Evolutionary conservation across 2,797 vertebrate genomes (phyloP).

Genomic region (Scyliorhinus canicula): DNA sequence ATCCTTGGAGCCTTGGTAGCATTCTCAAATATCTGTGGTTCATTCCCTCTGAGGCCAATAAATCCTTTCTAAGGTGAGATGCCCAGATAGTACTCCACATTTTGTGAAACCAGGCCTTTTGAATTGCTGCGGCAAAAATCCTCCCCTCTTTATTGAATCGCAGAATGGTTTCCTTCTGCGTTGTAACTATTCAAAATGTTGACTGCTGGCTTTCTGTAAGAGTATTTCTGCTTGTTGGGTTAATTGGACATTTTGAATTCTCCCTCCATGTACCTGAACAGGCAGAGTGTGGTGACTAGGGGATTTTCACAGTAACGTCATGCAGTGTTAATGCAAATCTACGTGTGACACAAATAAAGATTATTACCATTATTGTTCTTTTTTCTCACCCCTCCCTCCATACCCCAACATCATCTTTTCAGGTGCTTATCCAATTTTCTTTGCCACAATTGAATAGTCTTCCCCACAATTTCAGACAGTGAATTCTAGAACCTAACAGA

Average conservation of each 20-base stretch:
- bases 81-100: not conserved
- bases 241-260: too few relatives aligned
- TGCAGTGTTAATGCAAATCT: too few relatives aligned
- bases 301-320: too few relatives aligned
- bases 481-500: not conserved
- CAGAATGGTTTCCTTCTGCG: too few relatives aligned
- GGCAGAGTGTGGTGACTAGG: too few relatives aligned
- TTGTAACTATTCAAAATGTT: too few relatives aligned
- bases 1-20: not conserved
- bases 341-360: too few relatives aligned
- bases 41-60: not conserved
- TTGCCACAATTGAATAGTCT: not conserved
- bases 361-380: too few relatives aligned
- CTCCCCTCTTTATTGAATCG: not conserved
- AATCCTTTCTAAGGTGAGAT: not conserved
- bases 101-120: not conserved
- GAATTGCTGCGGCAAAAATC: not conserved
- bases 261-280: too few relatives aligned
- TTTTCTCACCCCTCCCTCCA: too few relatives aligned
- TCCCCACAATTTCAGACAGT: not conserved
- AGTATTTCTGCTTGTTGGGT: too few relatives aligned
- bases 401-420: not conserved
- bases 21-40: not conserved
- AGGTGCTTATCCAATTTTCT: not conserved
- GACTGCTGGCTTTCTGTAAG: too few relatives aligned